Percentiles rank a stretch among this genome's conserved stretches.
These are phyloP conservation scores for Salvator merianae DNA, from an alignment of 2,113 vertebrate genomes.

Conservation along the genomic window DNA sequence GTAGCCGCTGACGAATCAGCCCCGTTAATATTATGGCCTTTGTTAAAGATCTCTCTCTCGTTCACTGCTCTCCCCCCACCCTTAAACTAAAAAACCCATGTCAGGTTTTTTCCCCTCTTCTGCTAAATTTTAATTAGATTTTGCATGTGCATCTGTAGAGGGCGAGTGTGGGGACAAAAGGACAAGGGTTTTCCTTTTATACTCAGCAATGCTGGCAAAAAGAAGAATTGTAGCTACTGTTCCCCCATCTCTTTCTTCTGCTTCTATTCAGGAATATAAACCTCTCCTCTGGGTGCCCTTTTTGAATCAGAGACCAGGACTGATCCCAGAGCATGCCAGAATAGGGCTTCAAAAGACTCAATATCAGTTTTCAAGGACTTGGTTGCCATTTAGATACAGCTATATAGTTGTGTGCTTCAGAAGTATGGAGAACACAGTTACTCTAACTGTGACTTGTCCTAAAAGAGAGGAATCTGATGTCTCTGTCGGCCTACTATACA, in stretches of 20 bases:
- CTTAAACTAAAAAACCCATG: constrained; percentile 84
- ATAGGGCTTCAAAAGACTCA: constrained; percentile 17
- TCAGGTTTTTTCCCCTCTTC: constrained; percentile 47
- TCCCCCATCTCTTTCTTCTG: rapidly evolving
- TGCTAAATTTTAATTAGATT: constrained; percentile 71
- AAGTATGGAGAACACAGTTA: not conserved
- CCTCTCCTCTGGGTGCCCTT: not conserved
- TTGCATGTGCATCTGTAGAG: constrained; percentile 54
- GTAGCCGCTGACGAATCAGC: constrained; percentile 89
- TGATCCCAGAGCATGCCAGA: not conserved
- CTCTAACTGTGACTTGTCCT: not conserved
- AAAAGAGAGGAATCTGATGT: not conserved
- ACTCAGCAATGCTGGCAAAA: constrained; percentile 4
- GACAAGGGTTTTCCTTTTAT: constrained; percentile 28
- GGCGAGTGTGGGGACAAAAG: constrained; percentile 60
- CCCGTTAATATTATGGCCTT: constrained; percentile 89
- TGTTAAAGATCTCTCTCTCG: constrained; percentile 78
- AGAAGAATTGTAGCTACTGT: constrained; percentile 12
- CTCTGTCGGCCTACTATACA: not conserved
- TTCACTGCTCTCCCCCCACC: constrained; percentile 61
- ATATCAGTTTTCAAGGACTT: constrained; percentile 30
- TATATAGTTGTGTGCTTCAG: constrained; percentile 4
- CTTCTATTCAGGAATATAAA: constrained; percentile 9
- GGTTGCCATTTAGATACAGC: constrained; percentile 1
- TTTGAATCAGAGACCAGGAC: constrained; percentile 3